Percentiles rank a stretch among this genome's conserved stretches.
These are phyloP conservation scores for Chiloscyllium punctatum DNA, from an alignment of 2,797 vertebrate genomes.

Conservation along the genomic window DNA sequence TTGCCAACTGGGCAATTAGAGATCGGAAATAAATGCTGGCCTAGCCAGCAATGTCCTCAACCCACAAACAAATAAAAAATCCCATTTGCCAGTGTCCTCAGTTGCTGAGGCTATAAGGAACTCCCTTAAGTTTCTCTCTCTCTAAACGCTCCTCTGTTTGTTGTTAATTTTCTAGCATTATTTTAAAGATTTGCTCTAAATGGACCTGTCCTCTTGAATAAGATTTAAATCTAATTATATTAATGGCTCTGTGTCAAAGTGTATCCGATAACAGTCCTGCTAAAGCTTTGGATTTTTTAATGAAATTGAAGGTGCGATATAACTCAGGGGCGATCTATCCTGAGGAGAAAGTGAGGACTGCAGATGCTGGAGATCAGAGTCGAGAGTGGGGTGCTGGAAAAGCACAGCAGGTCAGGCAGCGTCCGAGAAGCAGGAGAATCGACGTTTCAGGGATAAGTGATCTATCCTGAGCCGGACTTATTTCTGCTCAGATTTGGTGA, in stretches of 20 bases:
- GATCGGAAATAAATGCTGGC: no score
- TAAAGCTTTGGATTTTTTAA: background rate
- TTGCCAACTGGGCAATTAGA: no score
- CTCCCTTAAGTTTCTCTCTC: background rate
- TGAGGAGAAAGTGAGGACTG: no score
- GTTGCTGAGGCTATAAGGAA: background rate
- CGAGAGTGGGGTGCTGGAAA: no score
- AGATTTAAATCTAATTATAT: background rate
- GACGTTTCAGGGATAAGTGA: no score
- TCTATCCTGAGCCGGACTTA: background rate
- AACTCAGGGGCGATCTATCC: no score
- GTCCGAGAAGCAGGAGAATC: no score
- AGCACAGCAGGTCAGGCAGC: no score
- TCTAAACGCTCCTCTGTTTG: background rate
- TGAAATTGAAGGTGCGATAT: no score
- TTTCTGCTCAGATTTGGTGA: background rate
- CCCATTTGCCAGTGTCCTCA: background rate
- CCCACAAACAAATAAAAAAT: no score
- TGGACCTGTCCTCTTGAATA: background rate
- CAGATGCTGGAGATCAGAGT: no score
- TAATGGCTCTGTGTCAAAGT: background rate
- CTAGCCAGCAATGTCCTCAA: no score
- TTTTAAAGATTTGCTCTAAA: background rate
- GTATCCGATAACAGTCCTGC: background rate
- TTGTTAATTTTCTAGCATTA: background rate